Evolutionary conservation across 2,888 invertebrate genomes (phyloP).

Genomic region (Chrysolina oricalcia): DNA sequence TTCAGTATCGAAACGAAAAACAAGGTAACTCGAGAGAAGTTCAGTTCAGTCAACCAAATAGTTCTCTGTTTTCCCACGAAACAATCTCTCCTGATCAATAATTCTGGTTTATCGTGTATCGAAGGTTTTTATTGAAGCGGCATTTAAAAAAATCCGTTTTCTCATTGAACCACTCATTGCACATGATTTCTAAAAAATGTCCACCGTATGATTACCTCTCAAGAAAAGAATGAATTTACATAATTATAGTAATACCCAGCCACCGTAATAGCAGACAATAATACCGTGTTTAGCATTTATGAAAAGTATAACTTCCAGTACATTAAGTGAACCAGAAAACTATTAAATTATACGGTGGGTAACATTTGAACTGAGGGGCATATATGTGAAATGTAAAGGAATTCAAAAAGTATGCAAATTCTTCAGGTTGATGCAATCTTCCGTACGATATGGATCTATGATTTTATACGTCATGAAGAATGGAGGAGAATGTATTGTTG

Average conservation of each 20-base stretch:
- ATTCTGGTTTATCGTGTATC: neutral
- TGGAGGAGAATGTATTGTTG: slow-evolving; percentile 20
- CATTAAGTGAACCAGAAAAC: slow-evolving; percentile 36
- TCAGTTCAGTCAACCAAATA: too few species aligned
- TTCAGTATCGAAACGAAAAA: too few species aligned
- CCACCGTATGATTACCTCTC: slow-evolving; percentile 28
- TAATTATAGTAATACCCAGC: slow-evolving; percentile 43
- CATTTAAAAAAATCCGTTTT: slow-evolving; percentile 11
- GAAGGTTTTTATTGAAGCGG: slow-evolving; percentile 5
- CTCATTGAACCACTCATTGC: slow-evolving; percentile 26
- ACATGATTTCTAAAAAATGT: slow-evolving; percentile 30
- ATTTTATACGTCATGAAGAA: slow-evolving; percentile 23
- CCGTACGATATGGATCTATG: slow-evolving; percentile 21
- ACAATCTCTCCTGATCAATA: neutral
- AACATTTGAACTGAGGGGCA: slow-evolving; percentile 38
- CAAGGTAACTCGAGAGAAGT: too few species aligned
- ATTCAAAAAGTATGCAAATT: slow-evolving; percentile 35
- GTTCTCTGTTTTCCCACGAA: neutral
- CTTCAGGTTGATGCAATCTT: slow-evolving; percentile 16
- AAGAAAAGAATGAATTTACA: slow-evolving; percentile 40
- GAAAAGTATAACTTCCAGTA: slow-evolving; percentile 35
- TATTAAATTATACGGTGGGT: slow-evolving; percentile 35
- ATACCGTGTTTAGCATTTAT: slow-evolving; percentile 33
- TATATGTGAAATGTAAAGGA: slow-evolving; percentile 30
- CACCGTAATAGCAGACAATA: slow-evolving; percentile 43